Evolutionary conservation across 2,797 vertebrate species (phyloP).

Genomic region (Acanthurus tractus): DNA sequence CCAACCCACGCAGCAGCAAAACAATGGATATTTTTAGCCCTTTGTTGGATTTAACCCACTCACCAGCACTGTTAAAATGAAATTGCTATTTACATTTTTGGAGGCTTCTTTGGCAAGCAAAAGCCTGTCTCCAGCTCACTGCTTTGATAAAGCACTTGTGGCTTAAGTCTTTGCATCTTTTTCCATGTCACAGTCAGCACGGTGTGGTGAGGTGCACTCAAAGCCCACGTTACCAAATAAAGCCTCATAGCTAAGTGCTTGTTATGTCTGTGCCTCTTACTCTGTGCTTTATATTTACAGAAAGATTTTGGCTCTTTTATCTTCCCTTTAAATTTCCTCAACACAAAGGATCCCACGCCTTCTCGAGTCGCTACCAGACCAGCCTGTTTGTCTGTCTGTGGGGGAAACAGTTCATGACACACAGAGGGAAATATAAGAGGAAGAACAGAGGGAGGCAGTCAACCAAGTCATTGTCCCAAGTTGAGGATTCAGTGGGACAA

Average conservation of each 20-base stretch:
- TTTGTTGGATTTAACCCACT: conserved; percentile 70
- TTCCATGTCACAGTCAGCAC: conserved; percentile 35
- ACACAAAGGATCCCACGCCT: conserved; percentile 62
- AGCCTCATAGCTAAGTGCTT: conserved; percentile 46
- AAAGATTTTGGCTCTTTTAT: conserved; percentile 50
- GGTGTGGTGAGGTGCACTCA: conserved; percentile 50
- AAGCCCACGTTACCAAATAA: conserved; percentile 44
- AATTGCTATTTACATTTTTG: conserved; percentile 54
- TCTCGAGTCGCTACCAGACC: conserved; percentile 46
- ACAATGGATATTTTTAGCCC: conserved; percentile 78
- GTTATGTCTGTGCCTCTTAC: conserved; percentile 64
- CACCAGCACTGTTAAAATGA: conserved; percentile 32
- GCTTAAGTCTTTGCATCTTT: conserved; percentile 34
- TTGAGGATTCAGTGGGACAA: conserved; percentile 60
- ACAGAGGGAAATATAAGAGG: conserved; percentile 63
- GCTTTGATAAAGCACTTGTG: conserved; percentile 41
- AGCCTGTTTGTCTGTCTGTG: conserved; percentile 66
- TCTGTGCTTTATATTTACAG: conserved; percentile 53
- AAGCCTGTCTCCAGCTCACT: neutral
- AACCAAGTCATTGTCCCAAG: conserved; percentile 71
- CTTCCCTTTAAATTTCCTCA: conserved; percentile 52
- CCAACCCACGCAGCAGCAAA: conserved; percentile 66
- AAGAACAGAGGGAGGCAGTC: conserved; percentile 65
- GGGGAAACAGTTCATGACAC: conserved; percentile 67
- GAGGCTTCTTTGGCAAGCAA: conserved; percentile 15